Base-by-base conservation (phyloP, 2,113 vertebrate genomes). In the Plestiodon gilberti region DNA sequence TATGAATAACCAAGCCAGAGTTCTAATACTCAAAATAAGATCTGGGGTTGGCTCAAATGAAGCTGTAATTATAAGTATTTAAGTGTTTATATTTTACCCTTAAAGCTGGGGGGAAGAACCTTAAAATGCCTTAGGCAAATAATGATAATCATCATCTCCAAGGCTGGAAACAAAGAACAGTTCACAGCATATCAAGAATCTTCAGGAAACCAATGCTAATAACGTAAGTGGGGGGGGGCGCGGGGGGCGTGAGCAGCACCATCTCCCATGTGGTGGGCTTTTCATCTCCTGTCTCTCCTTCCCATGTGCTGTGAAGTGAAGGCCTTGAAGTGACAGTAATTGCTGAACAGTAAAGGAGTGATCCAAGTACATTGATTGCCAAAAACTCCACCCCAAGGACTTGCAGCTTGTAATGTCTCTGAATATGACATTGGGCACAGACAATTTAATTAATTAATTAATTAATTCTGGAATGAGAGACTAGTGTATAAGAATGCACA, bases 271-370 rank as follows among this genome's bases (percentile, higher is more conserved):
- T 92, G 89, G 86, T 93, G 79, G 17, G 0, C 8, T 92, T 94
- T 94, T 95, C 62, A 89, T 86, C 92, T 92, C 67, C 82, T 55
- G 22, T 82, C 55, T 91, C 81, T 73, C 55, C n/a, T n/a, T n/a
- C 81, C 69, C 43, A 40, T 73, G 57, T 23, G 70, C 62, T 87
- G 78, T 90, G 82, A 91, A 92, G 23, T 59, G 89, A 93, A 94
- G 81, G 67, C 84, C 87, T 85, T 90, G 83, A 94, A 92, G 87
- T 84, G 73, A 90, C 88, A 88, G 77, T 70, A 89, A 84, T 81
- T 77, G 73, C 65, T 67, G 83, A 94, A 90, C 64, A 81, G 57
- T 83, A 85, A 75, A 82, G 87, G 76, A 71, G 76, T 14, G 6
- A 35, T 25, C 35, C 64, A 85, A 78, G 35, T 75, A 13, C 74